Conservation (phyloP, 1,140 invertebrate species). For the Trichonephila clavata region DNA sequence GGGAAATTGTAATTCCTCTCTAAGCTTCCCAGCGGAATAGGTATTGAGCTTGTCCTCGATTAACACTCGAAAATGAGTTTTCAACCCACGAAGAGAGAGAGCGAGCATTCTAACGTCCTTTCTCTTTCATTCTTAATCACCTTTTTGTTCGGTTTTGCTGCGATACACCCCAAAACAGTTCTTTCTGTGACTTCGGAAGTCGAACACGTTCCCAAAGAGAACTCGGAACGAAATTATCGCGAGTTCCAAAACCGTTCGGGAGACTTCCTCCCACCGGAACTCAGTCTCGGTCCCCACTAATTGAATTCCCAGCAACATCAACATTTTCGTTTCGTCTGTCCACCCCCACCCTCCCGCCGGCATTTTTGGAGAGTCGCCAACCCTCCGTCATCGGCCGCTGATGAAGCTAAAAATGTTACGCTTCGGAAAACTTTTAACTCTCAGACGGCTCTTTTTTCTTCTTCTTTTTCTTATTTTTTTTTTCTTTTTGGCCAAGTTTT, state of each 20-base stretch:
- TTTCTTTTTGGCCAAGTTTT: background rate
- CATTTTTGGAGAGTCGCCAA: slow-evolving; percentile 58
- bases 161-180: background rate
- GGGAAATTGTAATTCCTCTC: no score
- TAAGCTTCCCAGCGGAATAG: no score
- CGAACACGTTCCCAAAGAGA: slow-evolving; percentile 6
- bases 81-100: background rate
- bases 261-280: slow-evolving; percentile 23
- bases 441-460: background rate
- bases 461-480: background rate
- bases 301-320: slow-evolving; percentile 62
- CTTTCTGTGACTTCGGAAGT: background rate
- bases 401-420: slow-evolving; percentile 22
- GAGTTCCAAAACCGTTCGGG: slow-evolving; percentile 10
- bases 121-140: background rate
- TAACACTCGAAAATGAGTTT: no score
- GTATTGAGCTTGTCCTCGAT: no score
- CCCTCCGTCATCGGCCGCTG: background rate
- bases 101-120: background rate
- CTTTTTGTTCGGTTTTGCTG: background rate
- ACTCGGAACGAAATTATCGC: slow-evolving; percentile 38
- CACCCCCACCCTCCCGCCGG: background rate
- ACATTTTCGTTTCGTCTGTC: slow-evolving; percentile 48
- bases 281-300: slow-evolving; percentile 1
- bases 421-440: background rate